These are phyloP conservation scores for Megathymus violae DNA, from an alignment of 1,140 invertebrate species.

Conservation along the genomic window DNA sequence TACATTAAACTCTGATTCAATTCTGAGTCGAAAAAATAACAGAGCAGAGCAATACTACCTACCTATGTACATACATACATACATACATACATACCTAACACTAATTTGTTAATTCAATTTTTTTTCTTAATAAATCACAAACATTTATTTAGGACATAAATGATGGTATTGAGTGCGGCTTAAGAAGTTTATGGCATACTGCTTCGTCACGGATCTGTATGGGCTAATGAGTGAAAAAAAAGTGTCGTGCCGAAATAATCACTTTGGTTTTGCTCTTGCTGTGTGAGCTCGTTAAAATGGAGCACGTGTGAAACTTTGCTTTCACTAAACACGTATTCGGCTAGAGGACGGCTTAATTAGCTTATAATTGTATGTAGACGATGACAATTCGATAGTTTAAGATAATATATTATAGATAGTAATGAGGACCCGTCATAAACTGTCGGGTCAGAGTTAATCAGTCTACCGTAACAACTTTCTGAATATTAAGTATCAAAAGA, in stretches of 20 bases:
- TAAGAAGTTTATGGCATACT: neutral
- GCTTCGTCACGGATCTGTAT: neutral
- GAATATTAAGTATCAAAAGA: conserved; percentile 22
- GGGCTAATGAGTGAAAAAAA: conserved; percentile 22
- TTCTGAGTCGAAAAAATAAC: no score
- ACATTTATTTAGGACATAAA: no score
- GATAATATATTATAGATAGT: neutral
- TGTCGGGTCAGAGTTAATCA: conserved; percentile 16
- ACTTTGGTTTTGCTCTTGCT: conserved; percentile 39
- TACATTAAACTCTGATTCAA: no score
- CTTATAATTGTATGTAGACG: conserved; percentile 58
- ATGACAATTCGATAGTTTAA: conserved; percentile 38
- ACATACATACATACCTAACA: no score
- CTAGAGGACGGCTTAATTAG: conserved; percentile 62
- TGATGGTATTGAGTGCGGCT: neutral
- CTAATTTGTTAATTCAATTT: no score
- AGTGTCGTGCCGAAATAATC: conserved; percentile 34
- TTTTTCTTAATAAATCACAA: no score
- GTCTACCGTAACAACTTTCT: conserved; percentile 14
- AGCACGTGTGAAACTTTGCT: conserved; percentile 66
- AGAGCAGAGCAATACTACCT: no score
- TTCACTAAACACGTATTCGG: conserved; percentile 67
- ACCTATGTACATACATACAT: no score
- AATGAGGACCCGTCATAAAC: conserved; percentile 16
- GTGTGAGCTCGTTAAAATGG: conserved; percentile 45